Percentiles rank a stretch among this genome's conserved stretches.
phyloP scores from a whole-genome alignment of 2,113 vertebrate genomes.

The Oryzias celebensis region DNA sequence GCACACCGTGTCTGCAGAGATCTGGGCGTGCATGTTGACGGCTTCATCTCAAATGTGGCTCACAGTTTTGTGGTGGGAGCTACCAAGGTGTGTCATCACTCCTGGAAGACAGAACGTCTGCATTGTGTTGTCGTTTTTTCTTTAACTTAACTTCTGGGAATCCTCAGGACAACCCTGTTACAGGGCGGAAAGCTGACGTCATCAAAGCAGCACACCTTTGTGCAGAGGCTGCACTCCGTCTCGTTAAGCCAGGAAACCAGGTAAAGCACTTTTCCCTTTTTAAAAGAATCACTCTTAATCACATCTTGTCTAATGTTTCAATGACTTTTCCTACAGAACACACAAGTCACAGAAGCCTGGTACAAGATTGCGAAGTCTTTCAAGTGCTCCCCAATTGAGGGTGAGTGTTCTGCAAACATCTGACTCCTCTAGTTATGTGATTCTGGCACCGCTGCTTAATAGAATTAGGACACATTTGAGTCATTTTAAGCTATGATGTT shows the following conservation, averaged over 20 bases:
- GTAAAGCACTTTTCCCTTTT: constrained; percentile 60
- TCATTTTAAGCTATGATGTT: constrained; percentile 2
- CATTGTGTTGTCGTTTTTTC: not conserved
- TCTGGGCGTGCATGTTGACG: constrained; percentile 92
- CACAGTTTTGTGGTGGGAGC: constrained; percentile 89
- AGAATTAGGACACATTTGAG: constrained; percentile 8
- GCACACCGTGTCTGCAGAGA: constrained; percentile 78
- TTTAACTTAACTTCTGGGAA: not conserved
- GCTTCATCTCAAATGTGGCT: constrained; percentile 94
- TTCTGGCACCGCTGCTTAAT: not conserved
- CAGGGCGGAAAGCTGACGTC: constrained; percentile 94
- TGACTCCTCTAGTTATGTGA: not conserved
- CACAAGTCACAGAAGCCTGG: constrained; percentile 97
- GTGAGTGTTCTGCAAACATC: constrained; percentile 66
- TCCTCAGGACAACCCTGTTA: constrained; percentile 85
- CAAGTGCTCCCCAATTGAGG: constrained; percentile 95
- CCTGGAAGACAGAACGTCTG: not conserved
- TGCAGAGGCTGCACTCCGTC: constrained; percentile 91
- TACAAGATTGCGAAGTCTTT: constrained; percentile 99
- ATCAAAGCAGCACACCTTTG: constrained; percentile 93
- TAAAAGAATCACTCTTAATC: too few relatives aligned
- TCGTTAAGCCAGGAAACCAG: constrained; percentile 98
- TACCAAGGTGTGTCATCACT: constrained; percentile 78
- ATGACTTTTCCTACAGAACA: constrained; percentile 79
- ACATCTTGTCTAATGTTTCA: too few relatives aligned